These are phyloP conservation scores for Belgica antarctica DNA, from an alignment of 2,888 invertebrate genomes.

Conservation along the genomic window DNA sequence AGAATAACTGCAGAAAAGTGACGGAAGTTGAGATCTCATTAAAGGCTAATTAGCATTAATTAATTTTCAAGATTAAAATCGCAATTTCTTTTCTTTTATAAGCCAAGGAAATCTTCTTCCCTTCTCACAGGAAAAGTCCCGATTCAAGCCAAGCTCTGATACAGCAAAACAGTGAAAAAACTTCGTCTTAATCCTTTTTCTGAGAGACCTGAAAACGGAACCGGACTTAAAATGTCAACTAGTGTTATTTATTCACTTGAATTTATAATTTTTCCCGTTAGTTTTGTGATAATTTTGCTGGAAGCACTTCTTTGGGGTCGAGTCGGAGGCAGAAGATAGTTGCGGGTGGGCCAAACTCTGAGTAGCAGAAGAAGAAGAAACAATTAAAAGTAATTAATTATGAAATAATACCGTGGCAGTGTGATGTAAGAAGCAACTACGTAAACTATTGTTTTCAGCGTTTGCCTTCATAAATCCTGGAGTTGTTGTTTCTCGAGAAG, in stretches of 20 bases:
- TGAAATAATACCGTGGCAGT: constrained; percentile 34
- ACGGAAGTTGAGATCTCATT: constrained; percentile 43
- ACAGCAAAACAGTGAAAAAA: constrained; percentile 29
- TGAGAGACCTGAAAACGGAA: constrained; percentile 32
- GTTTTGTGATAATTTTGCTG: constrained; percentile 31
- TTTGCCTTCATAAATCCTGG: constrained; percentile 25
- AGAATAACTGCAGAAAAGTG: too few relatives aligned
- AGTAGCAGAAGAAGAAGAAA: too few relatives aligned
- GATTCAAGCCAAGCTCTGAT: constrained; percentile 16
- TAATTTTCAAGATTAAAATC: constrained; percentile 43
- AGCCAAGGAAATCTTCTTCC: neutral
- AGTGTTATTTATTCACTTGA: constrained; percentile 43
- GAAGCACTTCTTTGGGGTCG: neutral
- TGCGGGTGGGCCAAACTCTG: neutral
- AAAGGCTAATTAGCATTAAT: constrained; percentile 43
- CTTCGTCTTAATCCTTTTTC: constrained; percentile 42
- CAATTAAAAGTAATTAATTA: constrained; percentile 44
- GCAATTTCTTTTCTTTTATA: neutral
- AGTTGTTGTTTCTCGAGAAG: neutral
- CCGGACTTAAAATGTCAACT: constrained; percentile 43
- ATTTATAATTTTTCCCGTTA: constrained; percentile 41
- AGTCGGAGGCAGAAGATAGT: too few relatives aligned
- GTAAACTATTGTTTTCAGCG: constrained; percentile 27
- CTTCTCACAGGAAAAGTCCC: neutral
- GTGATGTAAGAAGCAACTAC: constrained; percentile 32